Percentiles rank a stretch among this genome's conserved stretches.
These are phyloP conservation scores for Pollicipes pollicipes DNA, from an alignment of 1,140 invertebrate species.

Conservation along the genomic window DNA sequence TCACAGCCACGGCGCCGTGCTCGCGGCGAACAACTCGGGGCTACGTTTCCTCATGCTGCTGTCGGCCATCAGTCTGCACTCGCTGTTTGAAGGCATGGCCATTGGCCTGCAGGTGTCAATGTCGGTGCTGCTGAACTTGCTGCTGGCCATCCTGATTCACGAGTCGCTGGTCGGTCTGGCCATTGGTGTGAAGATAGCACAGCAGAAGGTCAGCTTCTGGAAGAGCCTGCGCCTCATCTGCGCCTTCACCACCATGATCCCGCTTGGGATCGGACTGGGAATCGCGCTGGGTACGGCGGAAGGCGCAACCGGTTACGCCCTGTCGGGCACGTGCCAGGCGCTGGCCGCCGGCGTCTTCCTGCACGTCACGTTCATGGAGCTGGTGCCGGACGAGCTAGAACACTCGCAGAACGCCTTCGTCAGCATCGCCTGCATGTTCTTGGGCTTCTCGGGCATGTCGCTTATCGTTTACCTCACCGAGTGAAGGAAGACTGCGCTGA, in stretches of 20 bases:
- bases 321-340: slow-evolving; percentile 25
- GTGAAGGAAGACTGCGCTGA: neutral
- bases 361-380: slow-evolving; percentile 28
- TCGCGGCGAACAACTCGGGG: slow-evolving; percentile 8
- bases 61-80: slow-evolving; percentile 27
- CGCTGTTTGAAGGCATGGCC: slow-evolving; percentile 29
- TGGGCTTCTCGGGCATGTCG: slow-evolving; percentile 18
- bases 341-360: slow-evolving; percentile 28
- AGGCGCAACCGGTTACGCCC: neutral
- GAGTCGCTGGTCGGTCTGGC: neutral
- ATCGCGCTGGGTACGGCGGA: neutral
- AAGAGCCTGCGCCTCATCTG: neutral
- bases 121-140: slow-evolving; percentile 8
- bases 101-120: slow-evolving; percentile 25
- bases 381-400: slow-evolving; percentile 24
- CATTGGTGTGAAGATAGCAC: neutral
- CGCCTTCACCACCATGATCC: neutral
- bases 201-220: neutral
- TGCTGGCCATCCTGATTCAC: neutral
- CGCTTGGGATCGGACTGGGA: neutral
- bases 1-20: slow-evolving; percentile 6
- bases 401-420: slow-evolving; percentile 15
- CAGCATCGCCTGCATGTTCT: slow-evolving; percentile 20
- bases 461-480: neutral
- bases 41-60: slow-evolving; percentile 25